These are phyloP conservation scores for Aproaerema taeniolella DNA, from an alignment of 2,888 invertebrate species.

Conservation along the genomic window DNA sequence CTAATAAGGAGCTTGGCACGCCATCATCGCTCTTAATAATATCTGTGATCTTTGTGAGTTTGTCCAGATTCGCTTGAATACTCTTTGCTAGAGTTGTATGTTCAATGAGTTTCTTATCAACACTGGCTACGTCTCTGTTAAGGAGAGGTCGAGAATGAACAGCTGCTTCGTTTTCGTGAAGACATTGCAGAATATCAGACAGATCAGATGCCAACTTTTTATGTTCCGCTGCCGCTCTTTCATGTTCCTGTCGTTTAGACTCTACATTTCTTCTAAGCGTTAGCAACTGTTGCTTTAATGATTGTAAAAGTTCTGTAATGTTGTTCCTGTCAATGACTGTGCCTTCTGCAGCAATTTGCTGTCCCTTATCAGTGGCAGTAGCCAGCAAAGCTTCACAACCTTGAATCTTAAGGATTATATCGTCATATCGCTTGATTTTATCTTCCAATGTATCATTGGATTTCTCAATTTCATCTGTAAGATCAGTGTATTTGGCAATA, in stretches of 20 bases:
- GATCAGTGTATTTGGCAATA: constrained; percentile 90
- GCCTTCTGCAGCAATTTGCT: constrained; percentile 94
- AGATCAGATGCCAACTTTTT: constrained; percentile 89
- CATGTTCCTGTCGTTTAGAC: constrained; percentile 90
- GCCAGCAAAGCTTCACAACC: constrained; percentile 93
- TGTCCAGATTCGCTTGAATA: constrained; percentile 83
- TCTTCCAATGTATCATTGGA: constrained; percentile 89
- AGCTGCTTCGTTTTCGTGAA: constrained; percentile 88
- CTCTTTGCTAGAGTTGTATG: constrained; percentile 83
- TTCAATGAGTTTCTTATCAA: constrained; percentile 87
- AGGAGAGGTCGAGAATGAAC: constrained; percentile 90
- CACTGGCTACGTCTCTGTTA: constrained; percentile 86
- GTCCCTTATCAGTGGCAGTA: constrained; percentile 93
- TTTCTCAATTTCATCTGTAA: constrained; percentile 90
- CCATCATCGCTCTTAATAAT: constrained; percentile 85
- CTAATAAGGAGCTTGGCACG: constrained; percentile 87
- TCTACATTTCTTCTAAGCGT: constrained; percentile 89
- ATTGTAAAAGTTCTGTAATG: constrained; percentile 91
- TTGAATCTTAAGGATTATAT: constrained; percentile 90
- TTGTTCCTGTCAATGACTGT: constrained; percentile 91
- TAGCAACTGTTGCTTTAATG: constrained; percentile 89
- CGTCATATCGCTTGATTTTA: constrained; percentile 91
- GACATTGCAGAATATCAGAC: constrained; percentile 88
- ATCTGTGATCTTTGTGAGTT: constrained; percentile 83
- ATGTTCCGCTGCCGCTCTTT: constrained; percentile 91